A percentile compares a stretch with the other conserved stretches of the same genome.
phyloP scores from a whole-genome alignment of 2,888 invertebrate species.

The Drosophila neotestacea region DNA sequence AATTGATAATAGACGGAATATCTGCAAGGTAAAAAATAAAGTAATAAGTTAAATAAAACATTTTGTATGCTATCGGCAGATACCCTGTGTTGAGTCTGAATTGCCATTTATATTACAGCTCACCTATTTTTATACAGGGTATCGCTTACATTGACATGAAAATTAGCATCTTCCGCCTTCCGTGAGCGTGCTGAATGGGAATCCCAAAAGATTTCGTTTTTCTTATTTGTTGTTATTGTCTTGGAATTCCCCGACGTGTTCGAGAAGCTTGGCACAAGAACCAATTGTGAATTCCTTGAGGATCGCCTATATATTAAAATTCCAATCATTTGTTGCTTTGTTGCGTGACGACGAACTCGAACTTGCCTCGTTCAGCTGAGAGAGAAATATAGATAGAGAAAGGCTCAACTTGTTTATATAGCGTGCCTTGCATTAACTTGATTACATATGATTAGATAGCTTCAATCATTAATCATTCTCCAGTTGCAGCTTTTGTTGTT shows the following conservation, averaged over 20 bases:
- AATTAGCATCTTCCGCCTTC: conserved; percentile 49
- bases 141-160: conserved; percentile 32
- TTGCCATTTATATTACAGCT: not conserved
- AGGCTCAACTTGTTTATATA: conserved; percentile 41
- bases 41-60: not conserved
- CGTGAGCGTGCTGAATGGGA: conserved; percentile 39
- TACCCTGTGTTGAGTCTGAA: not conserved
- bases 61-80: not conserved
- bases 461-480: conserved; percentile 58
- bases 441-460: conserved; percentile 64
- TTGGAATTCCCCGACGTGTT: conserved; percentile 40
- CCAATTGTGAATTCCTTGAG: conserved; percentile 34
- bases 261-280: conserved; percentile 30
- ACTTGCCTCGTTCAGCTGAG: not conserved
- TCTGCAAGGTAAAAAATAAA: not conserved
- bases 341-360: conserved; percentile 35
- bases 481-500: conserved; percentile 4
- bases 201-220: conserved; percentile 32
- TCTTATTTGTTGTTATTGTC: conserved; percentile 25
- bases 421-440: conserved; percentile 62
- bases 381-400: not conserved
- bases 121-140: conserved; percentile 1
- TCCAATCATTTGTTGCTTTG: conserved; percentile 38
- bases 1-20: not conserved
- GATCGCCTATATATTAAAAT: conserved; percentile 40